These are phyloP conservation scores for Canis aureus DNA, from an alignment of 2,113 vertebrate species.

Conservation along the genomic window DNA sequence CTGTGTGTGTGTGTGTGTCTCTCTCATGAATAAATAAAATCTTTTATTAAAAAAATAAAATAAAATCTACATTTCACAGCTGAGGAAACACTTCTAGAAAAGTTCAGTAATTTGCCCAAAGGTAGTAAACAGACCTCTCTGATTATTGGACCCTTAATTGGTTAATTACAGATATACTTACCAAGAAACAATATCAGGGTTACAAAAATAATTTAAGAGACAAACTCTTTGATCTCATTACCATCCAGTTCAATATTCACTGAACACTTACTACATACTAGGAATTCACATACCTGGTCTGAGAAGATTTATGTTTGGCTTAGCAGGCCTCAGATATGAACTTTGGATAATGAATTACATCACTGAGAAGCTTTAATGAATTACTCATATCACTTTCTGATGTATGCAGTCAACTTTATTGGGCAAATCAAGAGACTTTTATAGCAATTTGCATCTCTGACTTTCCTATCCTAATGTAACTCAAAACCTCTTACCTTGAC, in stretches of 20 bases:
- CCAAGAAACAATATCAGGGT: neutral
- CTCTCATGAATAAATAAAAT: too few relatives aligned
- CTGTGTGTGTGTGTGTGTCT: too few relatives aligned
- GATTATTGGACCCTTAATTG: neutral
- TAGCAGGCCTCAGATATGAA: slow-evolving; percentile 46
- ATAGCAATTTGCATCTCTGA: neutral
- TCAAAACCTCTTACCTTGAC: slow-evolving; percentile 74
- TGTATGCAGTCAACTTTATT: neutral
- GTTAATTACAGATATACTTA: slow-evolving; percentile 21
- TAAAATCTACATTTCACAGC: neutral
- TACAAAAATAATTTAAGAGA: slow-evolving; percentile 23
- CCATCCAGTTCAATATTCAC: neutral
- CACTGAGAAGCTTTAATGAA: neutral
- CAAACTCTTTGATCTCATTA: slow-evolving; percentile 4
- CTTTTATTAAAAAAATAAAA: too few relatives aligned
- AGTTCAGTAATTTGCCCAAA: slow-evolving; percentile 24
- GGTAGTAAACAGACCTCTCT: slow-evolving; percentile 39
- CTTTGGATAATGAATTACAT: neutral
- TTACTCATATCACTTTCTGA: neutral
- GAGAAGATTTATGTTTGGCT: slow-evolving; percentile 19
- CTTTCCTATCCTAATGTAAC: neutral
- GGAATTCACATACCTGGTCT: neutral
- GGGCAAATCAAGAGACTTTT: neutral
- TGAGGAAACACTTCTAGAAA: slow-evolving; percentile 30
- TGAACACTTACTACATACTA: neutral